These are phyloP conservation scores for Allophyes oxyacanthae DNA, from an alignment of 2,888 invertebrate genomes.

Conservation along the genomic window DNA sequence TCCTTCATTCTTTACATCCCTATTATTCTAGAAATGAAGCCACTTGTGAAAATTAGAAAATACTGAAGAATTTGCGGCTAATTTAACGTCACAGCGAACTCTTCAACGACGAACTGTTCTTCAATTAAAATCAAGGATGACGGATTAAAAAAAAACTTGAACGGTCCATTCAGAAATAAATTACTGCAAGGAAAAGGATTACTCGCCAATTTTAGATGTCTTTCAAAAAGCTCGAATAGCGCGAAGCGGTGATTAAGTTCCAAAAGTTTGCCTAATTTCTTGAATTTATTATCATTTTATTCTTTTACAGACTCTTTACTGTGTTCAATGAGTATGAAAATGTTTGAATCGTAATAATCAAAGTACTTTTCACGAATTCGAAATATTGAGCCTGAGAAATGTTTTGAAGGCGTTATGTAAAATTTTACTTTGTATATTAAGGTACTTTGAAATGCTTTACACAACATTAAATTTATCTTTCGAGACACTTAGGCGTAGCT, in stretches of 20 bases:
- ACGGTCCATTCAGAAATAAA: conserved; percentile 65
- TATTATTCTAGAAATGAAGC: no score
- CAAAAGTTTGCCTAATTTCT: conserved; percentile 67
- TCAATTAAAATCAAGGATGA: conserved; percentile 63
- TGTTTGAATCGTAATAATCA: conserved; percentile 50
- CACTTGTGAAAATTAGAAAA: neutral
- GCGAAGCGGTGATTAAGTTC: conserved; percentile 66
- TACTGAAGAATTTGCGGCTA: conserved; percentile 21
- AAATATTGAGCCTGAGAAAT: conserved; percentile 28
- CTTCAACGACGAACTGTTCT: conserved; percentile 39
- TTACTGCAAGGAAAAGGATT: conserved; percentile 69
- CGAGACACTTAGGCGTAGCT: neutral
- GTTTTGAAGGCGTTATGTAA: conserved; percentile 16
- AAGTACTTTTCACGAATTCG: conserved; percentile 39
- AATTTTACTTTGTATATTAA: conserved; percentile 6
- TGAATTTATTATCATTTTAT: conserved; percentile 65
- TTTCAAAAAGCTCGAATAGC: conserved; percentile 65
- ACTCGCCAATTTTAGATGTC: conserved; percentile 68
- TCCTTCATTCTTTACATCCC: neutral
- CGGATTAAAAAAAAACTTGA: conserved; percentile 57
- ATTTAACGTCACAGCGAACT: conserved; percentile 28
- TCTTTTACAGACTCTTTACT: conserved; percentile 48
- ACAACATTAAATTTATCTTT: neutral
- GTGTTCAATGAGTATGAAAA: conserved; percentile 59
- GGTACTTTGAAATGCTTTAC: conserved; percentile 1